Evolutionary conservation across 2,888 invertebrate species (phyloP), one percentile per base, ranked within the genome.

Genomic region (Idaea dimidiata): DNA sequence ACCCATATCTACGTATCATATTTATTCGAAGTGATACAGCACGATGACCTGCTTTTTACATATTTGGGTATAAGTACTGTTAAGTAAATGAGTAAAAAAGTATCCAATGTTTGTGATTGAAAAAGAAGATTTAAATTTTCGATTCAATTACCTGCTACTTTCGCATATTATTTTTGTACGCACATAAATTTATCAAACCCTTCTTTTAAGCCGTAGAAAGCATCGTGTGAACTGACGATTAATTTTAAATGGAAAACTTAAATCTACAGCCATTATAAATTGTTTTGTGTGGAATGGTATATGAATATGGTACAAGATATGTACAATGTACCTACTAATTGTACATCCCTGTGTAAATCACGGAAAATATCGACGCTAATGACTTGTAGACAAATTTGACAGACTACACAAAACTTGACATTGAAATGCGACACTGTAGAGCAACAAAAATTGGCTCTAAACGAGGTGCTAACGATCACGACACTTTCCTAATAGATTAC

Each of bases 371-470:
- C 43, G 43, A 43, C 43, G 43, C 43, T 43, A 43, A 43, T 43
- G 43, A 43, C 3, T 43, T 43, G 43, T 4, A 14, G 43, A 17
- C 16, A 24, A 17, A 24, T 18, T 56, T 5, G 17, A 16, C 17
- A 56, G 18, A 24, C 56, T 17, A 17, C 56, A 14, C 17, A 16
- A 14, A 14, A 54, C 62, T 59, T 64, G 66, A 63, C 66, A 67
- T 67, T 65, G 64, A 64, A 43, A 57, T 32, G 56, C 31, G 58
- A 60, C 64, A 64, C 63, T 61, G 60, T 67, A 60, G 64, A 53
- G 10, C 18, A 53, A 59, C 60, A 65, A 56, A 55, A 59, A 64
- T 64, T 63, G 66, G 58, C 61, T 55, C 66, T 64, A 64, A 67
- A 43, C 59, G 60, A 16, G n/a, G 59, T 54, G 64, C 60, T 66